Percentiles rank a stretch among this genome's conserved stretches.
Conservation (phyloP, 2,113 vertebrate species). For the Rostratula benghalensis region DNA sequence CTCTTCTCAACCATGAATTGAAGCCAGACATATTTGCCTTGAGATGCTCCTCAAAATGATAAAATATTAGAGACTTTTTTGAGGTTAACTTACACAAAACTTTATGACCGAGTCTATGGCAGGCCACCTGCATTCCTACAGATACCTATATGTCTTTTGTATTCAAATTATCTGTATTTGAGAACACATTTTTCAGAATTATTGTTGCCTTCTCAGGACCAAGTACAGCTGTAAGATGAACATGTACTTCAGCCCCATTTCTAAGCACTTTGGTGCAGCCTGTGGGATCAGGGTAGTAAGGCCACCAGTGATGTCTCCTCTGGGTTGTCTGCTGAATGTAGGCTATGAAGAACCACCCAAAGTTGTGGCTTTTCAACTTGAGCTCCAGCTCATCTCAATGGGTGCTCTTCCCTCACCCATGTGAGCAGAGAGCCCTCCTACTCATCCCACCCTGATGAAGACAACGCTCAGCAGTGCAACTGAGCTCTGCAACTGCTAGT, state of each 20-base stretch:
- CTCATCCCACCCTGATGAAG: not conserved
- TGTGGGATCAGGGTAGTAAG: not conserved
- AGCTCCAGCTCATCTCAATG: not conserved
- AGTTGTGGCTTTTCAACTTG: not conserved
- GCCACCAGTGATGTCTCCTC: not conserved
- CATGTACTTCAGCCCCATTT: not conserved
- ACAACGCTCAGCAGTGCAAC: not conserved
- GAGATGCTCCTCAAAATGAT: not conserved
- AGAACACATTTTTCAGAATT: not conserved
- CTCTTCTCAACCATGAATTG: not conserved
- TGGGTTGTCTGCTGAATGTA: not conserved
- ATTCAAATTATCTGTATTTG: not conserved
- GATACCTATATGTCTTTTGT: not conserved
- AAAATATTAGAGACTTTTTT: not conserved
- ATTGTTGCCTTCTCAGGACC: not conserved
- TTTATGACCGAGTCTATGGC: not conserved
- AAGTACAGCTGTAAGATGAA: not conserved
- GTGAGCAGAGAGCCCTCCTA: not conserved
- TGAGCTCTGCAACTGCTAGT: not conserved
- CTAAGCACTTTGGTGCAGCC: not conserved
- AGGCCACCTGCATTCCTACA: not conserved
- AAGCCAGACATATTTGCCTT: fast-evolving
- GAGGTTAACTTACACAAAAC: not conserved
- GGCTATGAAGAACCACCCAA: not conserved
- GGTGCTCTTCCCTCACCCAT: fast-evolving